A percentile compares a stretch with the other conserved stretches of the same genome.
Evolutionary conservation across 1,140 invertebrate genomes (phyloP).

Genomic region (Drosophila prosaltans): DNA sequence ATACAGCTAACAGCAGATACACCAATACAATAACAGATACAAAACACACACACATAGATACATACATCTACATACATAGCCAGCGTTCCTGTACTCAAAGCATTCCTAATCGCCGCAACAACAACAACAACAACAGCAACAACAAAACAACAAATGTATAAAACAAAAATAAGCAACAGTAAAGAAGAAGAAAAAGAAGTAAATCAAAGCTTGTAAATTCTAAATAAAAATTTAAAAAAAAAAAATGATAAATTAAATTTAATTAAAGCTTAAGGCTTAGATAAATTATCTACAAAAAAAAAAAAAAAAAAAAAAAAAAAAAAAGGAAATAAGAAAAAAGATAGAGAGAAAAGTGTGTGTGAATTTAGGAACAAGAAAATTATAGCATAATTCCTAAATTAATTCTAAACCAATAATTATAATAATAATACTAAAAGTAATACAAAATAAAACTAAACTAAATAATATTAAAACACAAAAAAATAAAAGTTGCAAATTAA

Average conservation of each 20-base stretch:
- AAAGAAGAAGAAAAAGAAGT: constrained; percentile 35
- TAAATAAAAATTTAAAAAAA: constrained; percentile 38
- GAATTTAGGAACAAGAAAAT: constrained; percentile 50
- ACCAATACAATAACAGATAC: constrained; percentile 28
- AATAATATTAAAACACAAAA: constrained; percentile 23
- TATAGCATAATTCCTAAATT: constrained; percentile 71
- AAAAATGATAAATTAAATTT: constrained; percentile 33
- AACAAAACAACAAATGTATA: constrained; percentile 29
- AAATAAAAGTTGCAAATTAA: constrained; percentile 18
- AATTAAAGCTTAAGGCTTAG: constrained; percentile 58
- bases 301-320: constrained; percentile 33
- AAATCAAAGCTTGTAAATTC: constrained; percentile 46
- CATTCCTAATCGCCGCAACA: constrained; percentile 69
- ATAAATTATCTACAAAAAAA: constrained; percentile 52
- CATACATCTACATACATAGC: constrained; percentile 50
- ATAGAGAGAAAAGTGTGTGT: constrained; percentile 40
- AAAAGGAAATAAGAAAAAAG: constrained; percentile 27
- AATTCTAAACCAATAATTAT: constrained; percentile 52
- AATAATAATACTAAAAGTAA: constrained; percentile 26
- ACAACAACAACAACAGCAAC: constrained; percentile 35
- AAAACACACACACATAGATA: constrained; percentile 29
- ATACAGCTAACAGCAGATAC: constrained; percentile 34
- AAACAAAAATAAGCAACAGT: constrained; percentile 34
- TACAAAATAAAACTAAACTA: constrained; percentile 26
- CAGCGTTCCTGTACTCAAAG: constrained; percentile 79